Evolutionary conservation across 2,797 vertebrate species (phyloP).

Genomic region (Spinus olivaceus): DNA sequence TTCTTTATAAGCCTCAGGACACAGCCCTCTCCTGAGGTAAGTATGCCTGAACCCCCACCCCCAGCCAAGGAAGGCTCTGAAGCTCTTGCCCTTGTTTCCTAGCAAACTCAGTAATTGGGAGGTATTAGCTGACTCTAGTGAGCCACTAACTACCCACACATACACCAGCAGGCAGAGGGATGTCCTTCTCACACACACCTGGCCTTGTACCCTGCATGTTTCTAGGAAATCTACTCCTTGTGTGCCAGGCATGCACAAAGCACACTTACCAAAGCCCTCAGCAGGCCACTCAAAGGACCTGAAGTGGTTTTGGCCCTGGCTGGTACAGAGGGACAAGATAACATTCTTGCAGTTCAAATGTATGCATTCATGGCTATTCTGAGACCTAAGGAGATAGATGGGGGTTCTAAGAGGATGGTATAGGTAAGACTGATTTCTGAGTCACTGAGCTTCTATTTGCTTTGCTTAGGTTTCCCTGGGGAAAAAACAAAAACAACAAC

Average conservation of each 20-base stretch:
- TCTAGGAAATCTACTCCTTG: not conserved
- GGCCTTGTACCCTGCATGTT: not conserved
- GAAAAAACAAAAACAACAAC: not conserved
- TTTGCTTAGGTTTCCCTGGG: not conserved
- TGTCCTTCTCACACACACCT: not conserved
- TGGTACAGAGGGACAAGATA: not conserved
- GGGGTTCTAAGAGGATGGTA: not conserved
- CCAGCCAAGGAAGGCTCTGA: rapidly evolving
- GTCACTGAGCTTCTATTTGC: not conserved
- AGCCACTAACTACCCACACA: not conserved
- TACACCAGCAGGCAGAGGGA: not conserved
- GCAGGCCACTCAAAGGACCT: not conserved
- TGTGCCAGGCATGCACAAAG: not conserved
- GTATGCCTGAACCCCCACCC: rapidly evolving
- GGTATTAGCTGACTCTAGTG: not conserved
- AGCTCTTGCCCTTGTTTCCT: not conserved
- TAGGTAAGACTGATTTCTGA: not conserved
- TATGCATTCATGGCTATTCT: not conserved
- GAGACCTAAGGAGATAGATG: not conserved
- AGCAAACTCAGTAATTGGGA: not conserved
- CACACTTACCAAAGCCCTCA: not conserved
- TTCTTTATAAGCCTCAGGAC: not conserved
- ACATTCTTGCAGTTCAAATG: not conserved
- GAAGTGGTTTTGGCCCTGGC: not conserved
- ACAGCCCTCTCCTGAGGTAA: not conserved